Evolutionary conservation across 2,888 invertebrate genomes (phyloP).

Genomic region (Tenthredo amoena): DNA sequence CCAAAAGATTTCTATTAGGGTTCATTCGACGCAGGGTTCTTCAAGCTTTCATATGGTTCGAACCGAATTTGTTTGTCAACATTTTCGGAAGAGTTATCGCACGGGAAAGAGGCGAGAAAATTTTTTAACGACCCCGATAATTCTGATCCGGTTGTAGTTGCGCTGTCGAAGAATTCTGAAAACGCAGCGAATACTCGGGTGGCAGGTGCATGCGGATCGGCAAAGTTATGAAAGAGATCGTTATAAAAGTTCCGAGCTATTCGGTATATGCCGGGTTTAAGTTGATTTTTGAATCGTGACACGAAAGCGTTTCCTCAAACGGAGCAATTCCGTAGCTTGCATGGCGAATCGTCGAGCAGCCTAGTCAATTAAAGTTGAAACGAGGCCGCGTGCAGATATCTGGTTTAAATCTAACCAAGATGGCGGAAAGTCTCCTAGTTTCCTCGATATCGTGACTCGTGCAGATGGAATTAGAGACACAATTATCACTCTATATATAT

Average conservation of each 20-base stretch:
- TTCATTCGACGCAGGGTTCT: neutral
- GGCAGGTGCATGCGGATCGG: neutral
- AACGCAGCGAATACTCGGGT: neutral
- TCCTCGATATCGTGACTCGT: neutral
- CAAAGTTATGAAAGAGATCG: neutral
- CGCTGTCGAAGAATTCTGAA: neutral
- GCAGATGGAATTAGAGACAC: neutral
- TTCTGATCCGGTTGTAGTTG: neutral
- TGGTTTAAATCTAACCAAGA: conserved; percentile 25
- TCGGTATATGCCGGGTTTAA: neutral
- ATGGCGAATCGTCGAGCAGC: neutral
- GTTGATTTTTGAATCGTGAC: conserved; percentile 39
- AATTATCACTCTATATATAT: conserved; percentile 1
- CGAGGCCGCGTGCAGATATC: conserved; percentile 19
- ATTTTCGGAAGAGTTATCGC: neutral
- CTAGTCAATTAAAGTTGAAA: conserved; percentile 36
- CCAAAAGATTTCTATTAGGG: neutral
- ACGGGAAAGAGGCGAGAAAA: neutral
- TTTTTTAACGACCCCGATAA: neutral
- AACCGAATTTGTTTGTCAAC: neutral
- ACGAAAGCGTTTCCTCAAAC: neutral
- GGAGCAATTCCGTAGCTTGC: neutral
- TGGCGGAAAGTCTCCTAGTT: neutral
- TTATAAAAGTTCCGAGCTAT: neutral
- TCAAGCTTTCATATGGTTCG: neutral